phyloP scores from a whole-genome alignment of 2,113 vertebrate genomes.

The Pleuronectes platessa region DNA sequence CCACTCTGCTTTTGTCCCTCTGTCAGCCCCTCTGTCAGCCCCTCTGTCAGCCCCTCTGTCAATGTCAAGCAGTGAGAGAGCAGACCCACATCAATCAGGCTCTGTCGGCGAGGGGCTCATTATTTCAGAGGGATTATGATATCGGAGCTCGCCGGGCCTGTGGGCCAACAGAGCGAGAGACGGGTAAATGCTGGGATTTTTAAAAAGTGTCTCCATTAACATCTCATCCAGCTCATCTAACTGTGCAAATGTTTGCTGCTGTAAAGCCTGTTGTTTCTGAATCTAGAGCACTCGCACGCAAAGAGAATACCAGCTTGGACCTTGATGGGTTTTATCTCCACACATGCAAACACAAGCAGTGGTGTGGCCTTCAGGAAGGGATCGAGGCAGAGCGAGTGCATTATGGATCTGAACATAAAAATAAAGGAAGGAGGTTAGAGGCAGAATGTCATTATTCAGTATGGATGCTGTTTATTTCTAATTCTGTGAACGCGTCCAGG shows the following conservation, averaged over 20 bases:
- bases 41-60: conserved; percentile 64
- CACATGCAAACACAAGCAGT: conserved; percentile 16
- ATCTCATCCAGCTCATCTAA: conserved; percentile 54
- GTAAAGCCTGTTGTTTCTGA: conserved; percentile 41
- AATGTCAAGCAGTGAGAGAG: conserved; percentile 57
- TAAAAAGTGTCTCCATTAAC: conserved; percentile 47
- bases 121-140: conserved; percentile 66
- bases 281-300: conserved; percentile 12
- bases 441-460: conserved; percentile 19
- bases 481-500: conserved; percentile 18
- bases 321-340: conserved; percentile 41
- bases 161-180: conserved; percentile 36
- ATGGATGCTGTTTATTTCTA: conserved; percentile 37
- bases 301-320: conserved; percentile 14
- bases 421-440: conserved; percentile 13
- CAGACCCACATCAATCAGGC: conserved; percentile 65
- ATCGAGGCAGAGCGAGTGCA: conserved; percentile 10
- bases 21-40: conserved; percentile 38
- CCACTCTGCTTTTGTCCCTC: conserved; percentile 61
- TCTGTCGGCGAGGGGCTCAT: conserved; percentile 53
- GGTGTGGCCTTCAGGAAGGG: conserved; percentile 16
- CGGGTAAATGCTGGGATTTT: conserved; percentile 63
- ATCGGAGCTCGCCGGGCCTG: conserved; percentile 30
- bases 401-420: conserved; percentile 36
- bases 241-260: conserved; percentile 60